Evolutionary conservation across 30 jellyfish, hydroid and myxozoan species (phyloP), one percentile per base, ranked within the genome.

Genomic region (Hydractinia echinata): DNA sequence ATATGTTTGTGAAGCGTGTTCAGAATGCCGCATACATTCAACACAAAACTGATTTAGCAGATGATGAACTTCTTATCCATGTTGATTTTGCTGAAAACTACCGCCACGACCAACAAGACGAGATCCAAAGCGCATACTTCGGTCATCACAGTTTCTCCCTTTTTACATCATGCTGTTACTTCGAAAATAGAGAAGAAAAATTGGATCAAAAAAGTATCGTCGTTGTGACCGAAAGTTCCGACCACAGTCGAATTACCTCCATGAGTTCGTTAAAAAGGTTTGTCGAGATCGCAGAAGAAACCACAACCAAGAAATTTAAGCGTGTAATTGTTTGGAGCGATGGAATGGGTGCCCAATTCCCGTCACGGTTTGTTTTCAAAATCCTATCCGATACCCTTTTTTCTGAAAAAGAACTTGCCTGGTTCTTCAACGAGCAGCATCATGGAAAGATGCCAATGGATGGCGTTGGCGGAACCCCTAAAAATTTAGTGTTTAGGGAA

Each of bases 391-490:
- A 52, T 72, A 44, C 18, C 62, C 62, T 72, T 72, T 72, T 72
- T 72, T 39, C 13, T n/a, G 81, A 51, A 7, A 51, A 30, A 8
- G 62, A 72, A 8, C 8, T 72, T 44, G n/a, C 13, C 9, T 72
- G 81, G 81, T 4, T 72, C n/a, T 72, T 0, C 60, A 72, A 72
- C n/a, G 81, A 72, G 60, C 30, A 52, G 53, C 58, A 30, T 18
- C 53, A 68, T 11, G 81, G 81, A 21, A 72, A 72, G 51, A 58
- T 54, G 81, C 60, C 81, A 10, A 72, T 72, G 73, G 60, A 18
- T 52, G 81, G 81, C 50, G 81, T 7, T n/a, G 62, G 81, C 50
- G 81, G 81, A 30, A 72, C 81, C 60, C 62, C 50, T 7, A 72
- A 72, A 51, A 72, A 72, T 18, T 54, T 5, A 8, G 81, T 72